Evolutionary conservation across 2,888 invertebrate species (phyloP).

Genomic region (Achlya flavicornis): DNA sequence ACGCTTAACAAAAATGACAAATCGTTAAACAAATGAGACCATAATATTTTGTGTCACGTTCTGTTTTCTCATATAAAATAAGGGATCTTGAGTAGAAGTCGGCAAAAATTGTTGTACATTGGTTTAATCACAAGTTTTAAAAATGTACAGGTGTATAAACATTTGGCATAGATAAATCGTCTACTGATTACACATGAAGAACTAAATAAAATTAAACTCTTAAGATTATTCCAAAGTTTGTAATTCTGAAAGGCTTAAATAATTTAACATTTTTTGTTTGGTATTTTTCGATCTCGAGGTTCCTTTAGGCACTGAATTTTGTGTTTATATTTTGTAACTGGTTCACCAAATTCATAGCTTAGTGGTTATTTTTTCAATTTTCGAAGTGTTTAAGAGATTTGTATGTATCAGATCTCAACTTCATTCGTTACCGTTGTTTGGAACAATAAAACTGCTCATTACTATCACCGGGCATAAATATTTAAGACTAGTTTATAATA

Average conservation of each 20-base stretch:
- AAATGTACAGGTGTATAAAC: conserved; percentile 71
- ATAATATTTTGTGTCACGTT: neutral
- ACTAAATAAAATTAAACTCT: conserved; percentile 68
- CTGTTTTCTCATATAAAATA: conserved; percentile 24
- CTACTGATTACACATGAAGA: conserved; percentile 61
- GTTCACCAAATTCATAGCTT: conserved; percentile 54
- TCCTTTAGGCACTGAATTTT: conserved; percentile 74
- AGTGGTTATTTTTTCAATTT: neutral
- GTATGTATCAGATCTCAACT: conserved; percentile 43
- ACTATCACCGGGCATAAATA: conserved; percentile 46
- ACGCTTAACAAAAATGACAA: neutral
- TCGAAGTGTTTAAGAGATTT: neutral
- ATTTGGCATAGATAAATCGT: conserved; percentile 73
- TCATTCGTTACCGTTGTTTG: conserved; percentile 36
- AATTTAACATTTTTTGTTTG: conserved; percentile 58
- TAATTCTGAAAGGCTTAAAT: conserved; percentile 67
- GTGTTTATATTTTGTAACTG: conserved; percentile 32
- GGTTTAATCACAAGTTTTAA: conserved; percentile 63
- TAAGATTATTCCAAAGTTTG: conserved; percentile 63
- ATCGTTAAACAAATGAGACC: neutral
- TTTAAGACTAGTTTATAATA: conserved; percentile 69
- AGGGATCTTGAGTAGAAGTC: conserved; percentile 39
- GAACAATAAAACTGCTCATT: conserved; percentile 41
- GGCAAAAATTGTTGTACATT: conserved; percentile 53
- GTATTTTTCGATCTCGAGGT: conserved; percentile 65